Conservation (phyloP, 1,140 invertebrate genomes). For the Bilobella aurantiaca region DNA sequence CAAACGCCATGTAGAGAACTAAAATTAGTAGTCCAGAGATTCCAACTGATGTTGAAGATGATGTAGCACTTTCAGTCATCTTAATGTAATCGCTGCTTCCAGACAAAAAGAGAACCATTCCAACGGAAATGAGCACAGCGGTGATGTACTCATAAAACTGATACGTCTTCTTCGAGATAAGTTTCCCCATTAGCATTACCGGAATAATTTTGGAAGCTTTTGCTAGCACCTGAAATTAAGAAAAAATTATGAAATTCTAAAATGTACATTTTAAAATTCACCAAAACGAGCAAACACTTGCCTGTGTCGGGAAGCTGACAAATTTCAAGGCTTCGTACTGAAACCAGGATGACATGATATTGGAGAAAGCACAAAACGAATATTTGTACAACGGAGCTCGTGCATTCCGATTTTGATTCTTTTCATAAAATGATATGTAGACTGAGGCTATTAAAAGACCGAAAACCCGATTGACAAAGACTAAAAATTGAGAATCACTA, state of each 20-base stretch:
- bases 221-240: conserved; percentile 71
- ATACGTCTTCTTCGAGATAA: conserved; percentile 78
- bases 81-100: conserved; percentile 51
- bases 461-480: conserved; percentile 83
- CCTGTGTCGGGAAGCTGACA: conserved; percentile 95
- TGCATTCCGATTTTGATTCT: conserved; percentile 52
- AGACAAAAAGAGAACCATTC: conserved; percentile 84
- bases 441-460: conserved; percentile 64
- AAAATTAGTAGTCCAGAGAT: conserved; percentile 77
- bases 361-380: conserved; percentile 90
- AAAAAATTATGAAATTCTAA: too few relatives aligned
- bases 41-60: conserved; percentile 56
- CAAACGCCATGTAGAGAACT: conserved; percentile 81
- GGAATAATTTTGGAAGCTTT: conserved; percentile 92
- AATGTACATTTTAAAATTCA: neutral
- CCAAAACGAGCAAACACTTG: conserved; percentile 39
- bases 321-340: conserved; percentile 98
- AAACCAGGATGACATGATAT: conserved; percentile 98
- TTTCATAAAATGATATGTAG: conserved; percentile 52
- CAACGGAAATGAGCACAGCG: conserved; percentile 76
- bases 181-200: conserved; percentile 97
- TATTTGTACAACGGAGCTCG: conserved; percentile 88
- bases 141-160: conserved; percentile 87
- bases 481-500: conserved; percentile 86
- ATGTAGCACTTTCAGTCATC: conserved; percentile 24